Evolutionary conservation across 2,797 vertebrate genomes (phyloP).

Genomic region (Pachyuromys duprasi): DNA sequence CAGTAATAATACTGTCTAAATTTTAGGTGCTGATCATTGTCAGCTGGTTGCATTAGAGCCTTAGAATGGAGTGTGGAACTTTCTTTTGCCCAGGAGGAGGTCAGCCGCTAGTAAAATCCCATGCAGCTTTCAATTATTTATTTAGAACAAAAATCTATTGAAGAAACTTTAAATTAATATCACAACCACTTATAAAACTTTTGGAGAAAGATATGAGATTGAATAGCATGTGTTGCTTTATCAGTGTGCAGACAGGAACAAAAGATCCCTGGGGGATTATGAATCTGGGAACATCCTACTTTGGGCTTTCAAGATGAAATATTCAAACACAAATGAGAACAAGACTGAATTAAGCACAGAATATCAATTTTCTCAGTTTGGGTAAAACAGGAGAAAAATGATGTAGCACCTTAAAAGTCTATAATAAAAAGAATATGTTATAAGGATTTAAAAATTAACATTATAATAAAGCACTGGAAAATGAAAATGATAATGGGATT

Average conservation of each 20-base stretch:
- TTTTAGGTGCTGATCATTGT: neutral
- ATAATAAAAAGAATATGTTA: neutral
- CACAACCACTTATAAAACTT: constrained; percentile 55
- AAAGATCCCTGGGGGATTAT: constrained; percentile 30
- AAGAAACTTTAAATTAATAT: constrained; percentile 71
- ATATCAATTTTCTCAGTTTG: constrained; percentile 35
- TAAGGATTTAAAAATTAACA: neutral
- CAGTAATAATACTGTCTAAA: neutral
- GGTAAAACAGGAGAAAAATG: neutral
- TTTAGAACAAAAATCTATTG: constrained; percentile 69
- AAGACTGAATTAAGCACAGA: constrained; percentile 52
- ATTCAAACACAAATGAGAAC: neutral
- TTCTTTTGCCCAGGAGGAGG: constrained; percentile 43
- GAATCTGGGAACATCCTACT: constrained; percentile 29
- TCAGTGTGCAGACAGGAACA: neutral
- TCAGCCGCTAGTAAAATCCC: neutral
- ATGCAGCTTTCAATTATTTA: constrained; percentile 58
- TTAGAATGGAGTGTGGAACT: neutral
- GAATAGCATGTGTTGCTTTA: neutral
- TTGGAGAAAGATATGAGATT: constrained; percentile 44
- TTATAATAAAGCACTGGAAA: neutral
- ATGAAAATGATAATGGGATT: constrained; percentile 9
- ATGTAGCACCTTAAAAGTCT: neutral
- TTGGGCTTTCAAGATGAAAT: constrained; percentile 57
- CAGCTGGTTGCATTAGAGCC: constrained; percentile 31